These are phyloP conservation scores for Ennomos fuscantarius DNA, from an alignment of 2,888 invertebrate genomes.

Conservation along the genomic window DNA sequence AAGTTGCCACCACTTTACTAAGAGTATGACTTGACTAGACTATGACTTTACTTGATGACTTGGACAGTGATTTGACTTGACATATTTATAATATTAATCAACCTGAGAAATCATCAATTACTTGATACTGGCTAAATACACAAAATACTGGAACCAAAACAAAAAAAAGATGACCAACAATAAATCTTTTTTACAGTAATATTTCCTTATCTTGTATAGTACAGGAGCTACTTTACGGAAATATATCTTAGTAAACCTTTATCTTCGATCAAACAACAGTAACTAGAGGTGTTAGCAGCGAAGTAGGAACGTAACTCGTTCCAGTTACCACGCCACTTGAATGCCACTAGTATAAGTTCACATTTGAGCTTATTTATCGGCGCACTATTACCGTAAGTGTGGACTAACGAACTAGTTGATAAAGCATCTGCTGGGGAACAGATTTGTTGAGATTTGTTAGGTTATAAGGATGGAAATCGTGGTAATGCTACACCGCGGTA, in stretches of 20 bases:
- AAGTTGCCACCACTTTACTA: no score
- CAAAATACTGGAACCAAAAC: no score
- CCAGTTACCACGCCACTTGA: conserved; percentile 38
- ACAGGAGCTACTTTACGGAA: conserved; percentile 7
- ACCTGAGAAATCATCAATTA: no score
- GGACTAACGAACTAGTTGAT: conserved; percentile 35
- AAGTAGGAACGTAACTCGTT: conserved; percentile 31
- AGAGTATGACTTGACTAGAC: no score
- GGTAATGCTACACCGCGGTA: not conserved
- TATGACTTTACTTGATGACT: no score
- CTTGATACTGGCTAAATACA: no score
- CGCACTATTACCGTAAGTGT: conserved; percentile 35
- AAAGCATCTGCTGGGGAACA: conserved; percentile 22
- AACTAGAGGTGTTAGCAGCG: conserved; percentile 25
- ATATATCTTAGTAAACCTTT: conserved; percentile 21
- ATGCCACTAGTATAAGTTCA: conserved; percentile 36
- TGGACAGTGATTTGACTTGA: no score
- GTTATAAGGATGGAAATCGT: conserved; percentile 8
- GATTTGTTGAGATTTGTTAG: conserved; percentile 27
- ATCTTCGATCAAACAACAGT: conserved; percentile 21
- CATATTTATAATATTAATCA: no score
- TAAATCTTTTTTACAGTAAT: no score
- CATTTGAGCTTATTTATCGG: conserved; percentile 35
- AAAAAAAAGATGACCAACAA: no score
- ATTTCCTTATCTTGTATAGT: no score